These are phyloP conservation scores for Pteropus rufus DNA, from an alignment of 2,797 vertebrate species.

Conservation along the genomic window DNA sequence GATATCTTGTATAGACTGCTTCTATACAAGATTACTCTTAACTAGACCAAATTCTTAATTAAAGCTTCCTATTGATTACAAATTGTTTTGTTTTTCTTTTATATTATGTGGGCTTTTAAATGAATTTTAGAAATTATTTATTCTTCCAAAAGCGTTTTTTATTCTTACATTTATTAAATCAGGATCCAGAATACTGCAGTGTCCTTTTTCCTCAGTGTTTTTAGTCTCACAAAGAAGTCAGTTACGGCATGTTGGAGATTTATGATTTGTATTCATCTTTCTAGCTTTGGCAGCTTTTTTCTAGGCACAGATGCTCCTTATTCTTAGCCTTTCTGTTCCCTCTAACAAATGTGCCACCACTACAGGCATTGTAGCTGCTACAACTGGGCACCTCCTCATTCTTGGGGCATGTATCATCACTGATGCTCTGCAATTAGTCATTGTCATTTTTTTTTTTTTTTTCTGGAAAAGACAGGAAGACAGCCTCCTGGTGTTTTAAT, in stretches of 20 bases:
- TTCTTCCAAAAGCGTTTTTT: not conserved
- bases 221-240: not conserved
- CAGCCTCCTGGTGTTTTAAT: not conserved
- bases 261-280: not conserved
- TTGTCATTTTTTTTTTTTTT: not conserved
- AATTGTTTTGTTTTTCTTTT: not conserved
- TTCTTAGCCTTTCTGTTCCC: not conserved
- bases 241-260: accelerated
- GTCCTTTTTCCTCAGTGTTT: not conserved
- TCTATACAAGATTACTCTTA: not conserved
- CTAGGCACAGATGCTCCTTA: not conserved
- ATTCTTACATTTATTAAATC: not conserved
- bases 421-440: not conserved
- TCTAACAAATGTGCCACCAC: not conserved
- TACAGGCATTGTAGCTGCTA: not conserved
- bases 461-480: not conserved
- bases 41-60: not conserved
- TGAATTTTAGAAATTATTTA: not conserved
- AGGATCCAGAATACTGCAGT: not conserved
- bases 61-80: not conserved
- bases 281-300: not conserved
- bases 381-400: too few relatives aligned
- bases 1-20: not conserved
- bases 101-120: not conserved
- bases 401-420: not conserved